Evolutionary conservation across 1,140 invertebrate genomes (phyloP).

Genomic region (Diuraphis noxia): DNA sequence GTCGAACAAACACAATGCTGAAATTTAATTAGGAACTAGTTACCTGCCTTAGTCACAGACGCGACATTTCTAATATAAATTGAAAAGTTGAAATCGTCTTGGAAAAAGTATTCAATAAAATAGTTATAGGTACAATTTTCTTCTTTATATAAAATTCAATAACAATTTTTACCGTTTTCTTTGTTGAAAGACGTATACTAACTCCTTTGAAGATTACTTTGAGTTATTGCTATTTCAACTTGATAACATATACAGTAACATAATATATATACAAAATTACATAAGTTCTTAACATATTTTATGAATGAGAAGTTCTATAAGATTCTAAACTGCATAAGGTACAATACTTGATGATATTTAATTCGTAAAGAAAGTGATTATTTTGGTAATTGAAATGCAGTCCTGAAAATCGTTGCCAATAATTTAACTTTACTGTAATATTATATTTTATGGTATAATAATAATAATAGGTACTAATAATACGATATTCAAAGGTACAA

Average conservation of each 20-base stretch:
- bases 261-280: background rate
- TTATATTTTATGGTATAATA: background rate
- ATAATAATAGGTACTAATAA: background rate
- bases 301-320: background rate
- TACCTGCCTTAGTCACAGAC: background rate
- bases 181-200: background rate
- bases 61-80: background rate
- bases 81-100: background rate
- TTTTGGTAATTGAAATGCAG: background rate
- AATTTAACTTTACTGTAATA: background rate
- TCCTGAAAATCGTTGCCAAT: background rate
- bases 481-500: background rate
- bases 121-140: background rate
- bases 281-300: background rate
- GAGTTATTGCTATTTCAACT: background rate
- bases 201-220: background rate
- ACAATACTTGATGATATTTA: background rate
- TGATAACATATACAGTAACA: background rate
- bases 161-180: background rate
- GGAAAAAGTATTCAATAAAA: background rate
- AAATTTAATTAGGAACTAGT: too few species aligned
- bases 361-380: background rate
- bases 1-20: background rate
- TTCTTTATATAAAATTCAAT: background rate
- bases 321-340: background rate